A percentile compares a stretch with the other conserved stretches of the same genome.
These are phyloP conservation scores for Plecturocebus donacophilus DNA, from an alignment of 2,113 vertebrate genomes.

Conservation along the genomic window DNA sequence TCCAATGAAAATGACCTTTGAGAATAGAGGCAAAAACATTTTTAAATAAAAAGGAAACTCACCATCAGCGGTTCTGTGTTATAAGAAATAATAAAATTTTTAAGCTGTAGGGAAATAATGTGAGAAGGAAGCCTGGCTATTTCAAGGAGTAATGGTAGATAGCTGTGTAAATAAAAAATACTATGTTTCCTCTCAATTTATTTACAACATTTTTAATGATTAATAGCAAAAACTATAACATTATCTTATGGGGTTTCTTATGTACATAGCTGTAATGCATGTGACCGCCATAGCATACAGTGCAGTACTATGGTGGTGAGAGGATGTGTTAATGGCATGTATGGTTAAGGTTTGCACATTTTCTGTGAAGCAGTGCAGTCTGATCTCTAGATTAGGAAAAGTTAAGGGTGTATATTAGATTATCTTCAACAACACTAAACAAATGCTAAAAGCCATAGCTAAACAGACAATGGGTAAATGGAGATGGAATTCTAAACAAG, in stretches of 20 bases:
- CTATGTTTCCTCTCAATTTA: neutral
- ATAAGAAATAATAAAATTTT: neutral
- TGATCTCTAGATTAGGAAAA: neutral
- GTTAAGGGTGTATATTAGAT: neutral
- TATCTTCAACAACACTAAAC: neutral
- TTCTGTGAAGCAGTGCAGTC: neutral
- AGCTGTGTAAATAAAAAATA: neutral
- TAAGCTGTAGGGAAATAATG: neutral
- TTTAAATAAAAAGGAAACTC: slow-evolving; percentile 28
- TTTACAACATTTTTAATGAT: neutral
- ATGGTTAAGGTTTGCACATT: neutral
- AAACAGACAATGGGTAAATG: neutral
- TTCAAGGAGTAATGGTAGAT: neutral
- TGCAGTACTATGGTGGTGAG: neutral
- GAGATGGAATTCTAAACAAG: neutral
- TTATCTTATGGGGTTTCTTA: neutral
- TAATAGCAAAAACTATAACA: neutral
- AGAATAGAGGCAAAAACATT: neutral
- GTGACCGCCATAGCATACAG: neutral
- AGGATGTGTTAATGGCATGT: neutral
- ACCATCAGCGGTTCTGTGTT: neutral
- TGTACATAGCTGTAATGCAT: neutral
- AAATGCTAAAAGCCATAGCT: neutral
- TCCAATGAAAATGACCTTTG: neutral
- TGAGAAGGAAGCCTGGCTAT: neutral